Evolutionary conservation across 2,888 invertebrate species (phyloP).

Genomic region (Habroteleia sp.): DNA sequence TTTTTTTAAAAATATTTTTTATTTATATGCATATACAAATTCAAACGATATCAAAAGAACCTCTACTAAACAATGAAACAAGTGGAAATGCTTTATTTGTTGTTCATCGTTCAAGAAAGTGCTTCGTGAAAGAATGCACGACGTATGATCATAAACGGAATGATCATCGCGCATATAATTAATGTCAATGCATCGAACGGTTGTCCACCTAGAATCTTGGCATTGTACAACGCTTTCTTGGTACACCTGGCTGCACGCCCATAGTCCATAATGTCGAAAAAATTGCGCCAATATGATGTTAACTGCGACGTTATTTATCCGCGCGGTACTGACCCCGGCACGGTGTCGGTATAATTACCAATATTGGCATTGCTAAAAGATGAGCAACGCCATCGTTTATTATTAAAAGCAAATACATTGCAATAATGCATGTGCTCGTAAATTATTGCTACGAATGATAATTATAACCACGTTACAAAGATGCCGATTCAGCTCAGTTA

Average conservation of each 20-base stretch:
- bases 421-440: slow-evolving; percentile 20
- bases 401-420: slow-evolving; percentile 35
- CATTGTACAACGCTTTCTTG: slow-evolving; percentile 41
- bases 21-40: too few relatives aligned
- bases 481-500: background rate
- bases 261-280: slow-evolving; percentile 34
- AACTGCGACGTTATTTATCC: slow-evolving; percentile 5
- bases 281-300: slow-evolving; percentile 20
- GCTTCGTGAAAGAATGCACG: slow-evolving; percentile 51
- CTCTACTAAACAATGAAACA: slow-evolving; percentile 40
- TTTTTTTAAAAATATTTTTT: too few relatives aligned
- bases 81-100: slow-evolving; percentile 34
- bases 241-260: slow-evolving; percentile 54
- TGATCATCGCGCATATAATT: slow-evolving; percentile 51
- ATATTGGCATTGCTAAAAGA: slow-evolving; percentile 14
- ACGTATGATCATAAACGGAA: slow-evolving; percentile 46
- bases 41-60: slow-evolving; percentile 13
- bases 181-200: slow-evolving; percentile 33
- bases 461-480: slow-evolving; percentile 26
- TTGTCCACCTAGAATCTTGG: slow-evolving; percentile 51
- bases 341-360: slow-evolving; percentile 6
- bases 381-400: slow-evolving; percentile 22
- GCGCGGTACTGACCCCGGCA: background rate
- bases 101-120: slow-evolving; percentile 33
- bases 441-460: slow-evolving; percentile 8